Conservation (phyloP, 2,113 vertebrate species). For the Okapia johnstoni region DNA sequence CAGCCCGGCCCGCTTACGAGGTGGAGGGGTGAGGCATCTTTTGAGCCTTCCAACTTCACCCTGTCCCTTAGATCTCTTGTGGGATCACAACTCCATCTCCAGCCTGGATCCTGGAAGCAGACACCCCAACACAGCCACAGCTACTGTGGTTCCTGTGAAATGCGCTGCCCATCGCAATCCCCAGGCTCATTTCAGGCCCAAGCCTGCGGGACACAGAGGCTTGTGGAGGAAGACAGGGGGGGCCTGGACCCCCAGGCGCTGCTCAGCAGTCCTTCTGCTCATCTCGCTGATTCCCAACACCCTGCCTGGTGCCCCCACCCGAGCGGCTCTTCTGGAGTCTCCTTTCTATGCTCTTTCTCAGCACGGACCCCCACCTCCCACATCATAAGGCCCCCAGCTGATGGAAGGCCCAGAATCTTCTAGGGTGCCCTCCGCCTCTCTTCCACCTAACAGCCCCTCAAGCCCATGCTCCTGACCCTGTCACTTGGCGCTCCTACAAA, state of each 20-base stretch:
- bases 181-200: not conserved
- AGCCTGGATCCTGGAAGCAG: not conserved
- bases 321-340: not conserved
- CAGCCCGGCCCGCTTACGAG: not conserved
- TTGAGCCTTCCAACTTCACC: not conserved
- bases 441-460: not conserved
- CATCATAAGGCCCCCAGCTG: not conserved
- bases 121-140: not conserved
- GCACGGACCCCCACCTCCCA: not conserved
- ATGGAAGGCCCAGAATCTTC: not conserved
- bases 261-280: not conserved
- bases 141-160: not conserved
- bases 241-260: not conserved
- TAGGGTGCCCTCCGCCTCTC: too few species aligned
- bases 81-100: not conserved
- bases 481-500: fast-evolving
- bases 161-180: not conserved
- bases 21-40: not conserved
- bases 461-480: not conserved
- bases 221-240: not conserved
- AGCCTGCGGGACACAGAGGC: not conserved
- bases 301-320: not conserved
- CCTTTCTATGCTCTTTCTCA: not conserved
- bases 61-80: not conserved
- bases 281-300: fast-evolving